Evolutionary conservation across 2,888 invertebrate species (phyloP).

Genomic region (Hypomecis punctinalis): DNA sequence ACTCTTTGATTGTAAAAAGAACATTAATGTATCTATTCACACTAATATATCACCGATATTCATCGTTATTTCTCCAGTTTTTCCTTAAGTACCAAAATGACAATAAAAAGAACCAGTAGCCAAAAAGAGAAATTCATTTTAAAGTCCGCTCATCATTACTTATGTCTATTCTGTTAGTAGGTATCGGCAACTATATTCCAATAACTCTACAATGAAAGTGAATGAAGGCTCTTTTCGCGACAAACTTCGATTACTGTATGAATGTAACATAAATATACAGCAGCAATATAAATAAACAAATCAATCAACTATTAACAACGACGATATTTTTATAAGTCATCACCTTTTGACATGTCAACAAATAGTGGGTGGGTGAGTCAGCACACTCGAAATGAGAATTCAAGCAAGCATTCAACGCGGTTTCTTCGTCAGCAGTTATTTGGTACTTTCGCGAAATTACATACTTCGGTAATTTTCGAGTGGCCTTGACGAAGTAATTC

Average conservation of each 20-base stretch:
- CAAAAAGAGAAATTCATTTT: too few relatives aligned
- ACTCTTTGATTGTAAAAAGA: too few relatives aligned
- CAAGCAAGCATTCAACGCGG: constrained; percentile 9
- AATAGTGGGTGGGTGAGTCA: constrained; percentile 10
- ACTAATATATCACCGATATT: too few relatives aligned
- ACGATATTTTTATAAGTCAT: constrained; percentile 12
- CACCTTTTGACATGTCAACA: constrained; percentile 11
- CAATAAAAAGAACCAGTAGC: too few relatives aligned
- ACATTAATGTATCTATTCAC: too few relatives aligned
- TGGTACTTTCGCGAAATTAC: constrained; percentile 6
- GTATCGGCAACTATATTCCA: too few relatives aligned
- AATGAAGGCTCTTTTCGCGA: neutral
- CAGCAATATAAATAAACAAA: constrained; percentile 3
- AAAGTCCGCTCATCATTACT: too few relatives aligned
- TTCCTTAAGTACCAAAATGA: too few relatives aligned
- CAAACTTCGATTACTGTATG: neutral
- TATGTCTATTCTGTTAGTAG: too few relatives aligned
- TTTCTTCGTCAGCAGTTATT: constrained; percentile 7
- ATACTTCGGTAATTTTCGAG: neutral
- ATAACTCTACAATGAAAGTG: neutral
- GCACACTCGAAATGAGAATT: constrained; percentile 7
- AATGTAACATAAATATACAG: neutral
- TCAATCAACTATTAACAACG: neutral
- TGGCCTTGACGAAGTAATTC: neutral
- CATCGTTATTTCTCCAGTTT: too few relatives aligned